A percentile compares a stretch with the other conserved stretches of the same genome.
Conservation (phyloP, 2,888 invertebrate genomes). For the Caenorhabditis japonica region DNA sequence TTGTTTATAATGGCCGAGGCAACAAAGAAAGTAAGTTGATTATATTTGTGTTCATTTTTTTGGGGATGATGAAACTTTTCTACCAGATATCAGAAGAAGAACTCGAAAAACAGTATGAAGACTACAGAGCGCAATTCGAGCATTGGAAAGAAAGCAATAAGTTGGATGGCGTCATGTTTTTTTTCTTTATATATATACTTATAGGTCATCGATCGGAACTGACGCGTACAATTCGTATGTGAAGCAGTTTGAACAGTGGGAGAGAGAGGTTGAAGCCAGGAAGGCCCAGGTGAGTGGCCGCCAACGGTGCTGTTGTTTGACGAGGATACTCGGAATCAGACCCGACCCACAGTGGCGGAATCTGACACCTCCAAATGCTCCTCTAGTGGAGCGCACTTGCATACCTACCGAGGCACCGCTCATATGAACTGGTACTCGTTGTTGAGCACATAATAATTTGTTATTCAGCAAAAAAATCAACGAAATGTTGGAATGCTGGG, state of each 20-base stretch:
- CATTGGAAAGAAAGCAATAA: conserved; percentile 75
- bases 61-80: too few relatives aligned
- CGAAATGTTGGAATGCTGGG: too few relatives aligned
- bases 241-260: conserved; percentile 74
- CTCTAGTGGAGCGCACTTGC: too few relatives aligned
- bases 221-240: conserved; percentile 75
- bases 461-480: conserved; percentile 9
- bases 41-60: too few relatives aligned
- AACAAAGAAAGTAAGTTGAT: too few relatives aligned
- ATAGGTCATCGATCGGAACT: conserved; percentile 70
- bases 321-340: too few relatives aligned
- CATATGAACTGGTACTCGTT: too few relatives aligned
- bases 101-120: conserved; percentile 74
- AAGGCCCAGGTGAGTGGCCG: conserved; percentile 63
- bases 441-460: conserved; percentile 1
- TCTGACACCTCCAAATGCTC: too few relatives aligned
- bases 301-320: too few relatives aligned
- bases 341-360: too few relatives aligned
- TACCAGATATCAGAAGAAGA: conserved; percentile 68
- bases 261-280: conserved; percentile 71
- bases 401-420: too few relatives aligned
- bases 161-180: conserved; percentile 46
- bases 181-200: conserved; percentile 22
- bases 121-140: conserved; percentile 74
- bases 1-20: too few relatives aligned